These are phyloP conservation scores for Cyclophora albipunctata DNA, from an alignment of 2,888 invertebrate species.

Conservation along the genomic window DNA sequence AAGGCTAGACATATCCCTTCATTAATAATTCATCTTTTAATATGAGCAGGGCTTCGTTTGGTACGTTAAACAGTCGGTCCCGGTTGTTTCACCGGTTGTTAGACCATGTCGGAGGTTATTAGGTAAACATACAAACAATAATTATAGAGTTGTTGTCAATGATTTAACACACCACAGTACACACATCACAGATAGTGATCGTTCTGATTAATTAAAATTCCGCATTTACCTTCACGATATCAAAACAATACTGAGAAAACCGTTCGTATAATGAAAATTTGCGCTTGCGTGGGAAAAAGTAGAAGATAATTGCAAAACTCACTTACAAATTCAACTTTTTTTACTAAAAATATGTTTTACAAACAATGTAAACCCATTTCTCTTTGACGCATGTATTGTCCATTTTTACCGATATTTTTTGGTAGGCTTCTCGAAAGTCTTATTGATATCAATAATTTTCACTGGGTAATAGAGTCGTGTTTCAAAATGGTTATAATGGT, in stretches of 20 bases:
- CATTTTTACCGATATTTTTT: too few relatives aligned
- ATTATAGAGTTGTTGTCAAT: too few relatives aligned
- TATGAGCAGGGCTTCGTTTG: too few relatives aligned
- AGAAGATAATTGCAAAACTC: constrained; percentile 44
- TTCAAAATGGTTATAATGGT: too few relatives aligned
- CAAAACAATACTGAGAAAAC: constrained; percentile 60
- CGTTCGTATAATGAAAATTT: constrained; percentile 46
- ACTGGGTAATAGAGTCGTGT: too few relatives aligned
- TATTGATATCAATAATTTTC: neutral
- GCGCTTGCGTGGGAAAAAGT: constrained; percentile 46
- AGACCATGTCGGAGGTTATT: too few relatives aligned
- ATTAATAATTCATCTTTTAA: too few relatives aligned
- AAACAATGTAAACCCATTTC: constrained; percentile 13
- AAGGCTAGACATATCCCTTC: too few relatives aligned
- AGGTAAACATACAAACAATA: too few relatives aligned
- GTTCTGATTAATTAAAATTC: constrained; percentile 49
- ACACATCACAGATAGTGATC: constrained; percentile 32
- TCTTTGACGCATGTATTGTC: constrained; percentile 1
- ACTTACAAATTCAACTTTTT: constrained; percentile 6
- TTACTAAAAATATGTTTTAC: constrained; percentile 13
- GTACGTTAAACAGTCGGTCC: too few relatives aligned
- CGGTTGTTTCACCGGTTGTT: too few relatives aligned
- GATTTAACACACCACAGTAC: too few relatives aligned
- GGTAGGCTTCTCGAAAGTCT: neutral
- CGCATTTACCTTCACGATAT: constrained; percentile 39